A percentile compares a stretch with the other conserved stretches of the same genome.
Conservation (phyloP, 1,140 invertebrate species). For the Zophobas atratus region DNA sequence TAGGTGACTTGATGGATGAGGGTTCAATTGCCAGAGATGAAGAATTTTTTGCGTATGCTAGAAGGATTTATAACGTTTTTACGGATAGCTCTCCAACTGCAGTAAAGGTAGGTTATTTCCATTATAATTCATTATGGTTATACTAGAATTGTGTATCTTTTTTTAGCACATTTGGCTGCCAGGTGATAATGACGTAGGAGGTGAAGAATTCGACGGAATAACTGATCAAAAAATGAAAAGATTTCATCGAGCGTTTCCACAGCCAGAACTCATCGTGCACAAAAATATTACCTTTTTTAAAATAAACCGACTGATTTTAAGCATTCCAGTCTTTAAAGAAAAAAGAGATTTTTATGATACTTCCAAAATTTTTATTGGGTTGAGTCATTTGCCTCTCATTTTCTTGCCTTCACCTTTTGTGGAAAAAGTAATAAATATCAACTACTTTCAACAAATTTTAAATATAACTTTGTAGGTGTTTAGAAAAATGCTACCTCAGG, state of each 20-base stretch:
- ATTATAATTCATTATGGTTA: slow-evolving; percentile 1
- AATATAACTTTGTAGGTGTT: slow-evolving; percentile 72
- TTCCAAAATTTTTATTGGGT: slow-evolving; percentile 76
- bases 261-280: slow-evolving; percentile 76
- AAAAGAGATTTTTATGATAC: slow-evolving; percentile 75
- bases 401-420: slow-evolving; percentile 76
- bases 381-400: slow-evolving; percentile 81
- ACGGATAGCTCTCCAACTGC: slow-evolving; percentile 54
- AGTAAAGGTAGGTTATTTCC: slow-evolving; percentile 13
- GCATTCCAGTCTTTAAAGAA: slow-evolving; percentile 68
- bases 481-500: slow-evolving; percentile 78
- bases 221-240: slow-evolving; percentile 80
- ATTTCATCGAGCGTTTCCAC: slow-evolving; percentile 84
- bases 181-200: slow-evolving; percentile 96
- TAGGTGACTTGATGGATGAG: slow-evolving; percentile 95
- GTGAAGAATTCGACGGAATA: slow-evolving; percentile 84
- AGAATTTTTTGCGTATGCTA: slow-evolving; percentile 80
- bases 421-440: slow-evolving; percentile 69
- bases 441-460: background rate
- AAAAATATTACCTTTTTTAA: slow-evolving; percentile 76
- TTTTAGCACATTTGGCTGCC: slow-evolving; percentile 87
- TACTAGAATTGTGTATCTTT: background rate
- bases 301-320: slow-evolving; percentile 79
- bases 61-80: slow-evolving; percentile 82
- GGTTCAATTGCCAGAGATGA: slow-evolving; percentile 82